Percentiles rank a stretch among this genome's conserved stretches.
These are phyloP conservation scores for Streblospio benedicti DNA, from an alignment of 1,140 invertebrate species.

Conservation along the genomic window DNA sequence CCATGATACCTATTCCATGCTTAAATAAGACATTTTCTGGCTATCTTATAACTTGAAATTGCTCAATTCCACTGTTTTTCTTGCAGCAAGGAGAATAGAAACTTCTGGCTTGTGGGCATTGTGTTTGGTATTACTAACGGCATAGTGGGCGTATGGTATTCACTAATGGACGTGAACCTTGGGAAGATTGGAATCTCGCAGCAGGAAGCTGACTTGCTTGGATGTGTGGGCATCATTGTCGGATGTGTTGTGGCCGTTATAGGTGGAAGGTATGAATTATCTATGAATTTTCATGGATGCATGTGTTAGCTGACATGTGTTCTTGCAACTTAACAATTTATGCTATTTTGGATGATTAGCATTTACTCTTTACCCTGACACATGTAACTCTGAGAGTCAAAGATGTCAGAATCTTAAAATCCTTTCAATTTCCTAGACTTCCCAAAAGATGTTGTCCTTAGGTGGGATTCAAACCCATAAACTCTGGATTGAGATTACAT, in stretches of 20 bases:
- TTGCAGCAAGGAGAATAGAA: constrained; percentile 20
- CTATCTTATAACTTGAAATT: constrained; percentile 5
- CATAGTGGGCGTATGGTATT: constrained; percentile 29
- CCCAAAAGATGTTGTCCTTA: too few species aligned
- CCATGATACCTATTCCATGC: too few species aligned
- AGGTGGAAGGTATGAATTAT: constrained; percentile 26
- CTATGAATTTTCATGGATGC: background rate
- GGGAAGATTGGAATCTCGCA: constrained; percentile 26
- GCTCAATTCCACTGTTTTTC: background rate
- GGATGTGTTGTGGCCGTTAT: constrained; percentile 29
- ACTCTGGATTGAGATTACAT: too few species aligned
- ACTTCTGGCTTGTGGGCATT: constrained; percentile 29
- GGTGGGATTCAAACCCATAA: too few species aligned
- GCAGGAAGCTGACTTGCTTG: constrained; percentile 32
- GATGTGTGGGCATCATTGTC: constrained; percentile 28
- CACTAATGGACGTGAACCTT: constrained; percentile 29
- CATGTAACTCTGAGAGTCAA: too few species aligned
- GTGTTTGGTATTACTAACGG: constrained; percentile 28
- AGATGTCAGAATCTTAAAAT: too few species aligned
- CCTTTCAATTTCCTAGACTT: too few species aligned
- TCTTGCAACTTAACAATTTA: too few species aligned
- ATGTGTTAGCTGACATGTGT: constrained; percentile 29
- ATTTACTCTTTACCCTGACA: too few species aligned
- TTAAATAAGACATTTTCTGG: too few species aligned
- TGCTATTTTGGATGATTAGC: too few species aligned